phyloP scores from a whole-genome alignment of 2,113 vertebrate species.

The Equus quagga region DNA sequence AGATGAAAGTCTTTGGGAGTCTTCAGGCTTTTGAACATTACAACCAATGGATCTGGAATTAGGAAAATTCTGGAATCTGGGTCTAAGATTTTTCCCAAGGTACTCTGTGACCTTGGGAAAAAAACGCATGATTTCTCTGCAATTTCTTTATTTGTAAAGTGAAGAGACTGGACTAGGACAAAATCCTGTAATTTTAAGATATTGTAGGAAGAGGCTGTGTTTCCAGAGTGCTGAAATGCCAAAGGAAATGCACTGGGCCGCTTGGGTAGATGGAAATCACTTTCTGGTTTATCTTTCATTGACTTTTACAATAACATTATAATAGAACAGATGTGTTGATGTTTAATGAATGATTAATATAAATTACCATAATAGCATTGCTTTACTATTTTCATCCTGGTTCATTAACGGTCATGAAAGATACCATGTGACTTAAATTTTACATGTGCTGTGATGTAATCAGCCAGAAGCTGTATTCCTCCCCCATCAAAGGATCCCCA shows the following conservation, averaged over 20 bases:
- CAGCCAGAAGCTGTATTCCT: background rate
- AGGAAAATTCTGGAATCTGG: slow-evolving; percentile 14
- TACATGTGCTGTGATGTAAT: slow-evolving; percentile 40
- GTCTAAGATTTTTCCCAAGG: background rate
- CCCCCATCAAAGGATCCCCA: background rate
- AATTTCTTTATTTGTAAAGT: background rate
- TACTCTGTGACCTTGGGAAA: background rate
- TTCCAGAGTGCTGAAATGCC: background rate
- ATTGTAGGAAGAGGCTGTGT: background rate
- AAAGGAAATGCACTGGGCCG: background rate
- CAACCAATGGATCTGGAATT: background rate
- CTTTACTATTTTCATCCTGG: slow-evolving; percentile 70
- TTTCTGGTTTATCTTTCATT: slow-evolving; percentile 56
- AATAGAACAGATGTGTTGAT: slow-evolving; percentile 79
- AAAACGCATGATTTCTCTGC: background rate
- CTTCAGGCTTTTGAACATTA: slow-evolving; percentile 38
- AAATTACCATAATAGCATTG: slow-evolving; percentile 75
- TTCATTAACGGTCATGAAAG: slow-evolving; percentile 78
- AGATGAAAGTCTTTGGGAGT: background rate
- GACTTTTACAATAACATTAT: slow-evolving; percentile 65
- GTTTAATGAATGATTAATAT: slow-evolving; percentile 76
- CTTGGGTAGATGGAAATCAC: slow-evolving; percentile 33
- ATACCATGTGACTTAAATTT: slow-evolving; percentile 51
- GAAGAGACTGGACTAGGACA: background rate
- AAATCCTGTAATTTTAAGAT: background rate